Conservation (phyloP, 2,797 vertebrate genomes). For the Eupleurogrammus muticus region DNA sequence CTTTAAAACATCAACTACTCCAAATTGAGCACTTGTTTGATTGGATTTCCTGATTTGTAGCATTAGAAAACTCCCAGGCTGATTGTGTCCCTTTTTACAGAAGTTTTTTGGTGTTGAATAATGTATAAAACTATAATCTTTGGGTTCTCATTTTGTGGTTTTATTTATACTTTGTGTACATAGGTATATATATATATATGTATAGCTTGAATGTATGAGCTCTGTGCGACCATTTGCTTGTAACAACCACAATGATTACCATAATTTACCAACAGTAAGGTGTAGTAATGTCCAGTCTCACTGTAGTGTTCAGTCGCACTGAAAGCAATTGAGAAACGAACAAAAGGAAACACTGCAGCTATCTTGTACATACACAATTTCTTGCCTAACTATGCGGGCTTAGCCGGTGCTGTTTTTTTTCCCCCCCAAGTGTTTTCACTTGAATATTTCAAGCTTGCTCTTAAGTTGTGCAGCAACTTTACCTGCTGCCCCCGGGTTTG, state of each 20-base stretch:
- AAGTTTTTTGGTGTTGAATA: slow-evolving; percentile 65
- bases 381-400: slow-evolving; percentile 44
- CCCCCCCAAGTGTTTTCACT: slow-evolving; percentile 44
- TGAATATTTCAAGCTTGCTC: slow-evolving; percentile 80
- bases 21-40: slow-evolving; percentile 78
- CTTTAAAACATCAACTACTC: slow-evolving; percentile 72
- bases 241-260: slow-evolving; percentile 71
- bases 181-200: slow-evolving; percentile 77
- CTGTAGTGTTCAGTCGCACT: slow-evolving; percentile 23
- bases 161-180: slow-evolving; percentile 87
- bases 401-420: slow-evolving; percentile 53
- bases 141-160: slow-evolving; percentile 78
- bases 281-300: slow-evolving; percentile 15
- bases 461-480: slow-evolving; percentile 48
- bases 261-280: slow-evolving; percentile 40
- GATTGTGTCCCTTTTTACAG: slow-evolving; percentile 56
- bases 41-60: slow-evolving; percentile 68
- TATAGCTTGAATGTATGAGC: slow-evolving; percentile 84
- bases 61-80: slow-evolving; percentile 51
- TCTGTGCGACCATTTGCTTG: slow-evolving; percentile 70
- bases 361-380: slow-evolving; percentile 72
- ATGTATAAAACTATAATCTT: slow-evolving; percentile 73
- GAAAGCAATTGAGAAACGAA: slow-evolving; percentile 44
- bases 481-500: slow-evolving; percentile 44
- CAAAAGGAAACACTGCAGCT: slow-evolving; percentile 62